Conservation (phyloP, 2,797 vertebrate genomes). For the Lophotriccus pileatus region DNA sequence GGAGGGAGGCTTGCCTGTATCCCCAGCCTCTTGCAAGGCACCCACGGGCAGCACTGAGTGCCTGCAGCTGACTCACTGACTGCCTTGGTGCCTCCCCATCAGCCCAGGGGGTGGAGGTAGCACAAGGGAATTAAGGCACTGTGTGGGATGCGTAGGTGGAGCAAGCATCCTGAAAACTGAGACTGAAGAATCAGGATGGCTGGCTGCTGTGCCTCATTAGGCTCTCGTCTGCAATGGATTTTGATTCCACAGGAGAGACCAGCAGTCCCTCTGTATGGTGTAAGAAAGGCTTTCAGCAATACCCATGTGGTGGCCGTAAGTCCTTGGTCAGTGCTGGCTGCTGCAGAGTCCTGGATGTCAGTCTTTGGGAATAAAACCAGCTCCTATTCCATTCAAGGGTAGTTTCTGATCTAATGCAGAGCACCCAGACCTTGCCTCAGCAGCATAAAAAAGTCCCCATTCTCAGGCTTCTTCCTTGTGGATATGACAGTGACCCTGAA, state of each 20-base stretch:
- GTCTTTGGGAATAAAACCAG: background rate
- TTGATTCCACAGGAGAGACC: background rate
- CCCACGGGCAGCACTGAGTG: background rate
- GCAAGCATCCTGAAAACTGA: background rate
- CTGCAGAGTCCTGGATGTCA: background rate
- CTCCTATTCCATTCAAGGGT: background rate
- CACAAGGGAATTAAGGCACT: background rate
- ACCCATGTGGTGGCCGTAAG: rapidly evolving
- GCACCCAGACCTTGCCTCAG: background rate
- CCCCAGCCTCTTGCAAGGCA: background rate
- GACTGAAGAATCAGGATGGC: background rate
- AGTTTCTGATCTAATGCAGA: background rate
- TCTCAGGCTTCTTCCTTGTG: background rate
- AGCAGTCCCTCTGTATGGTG: background rate
- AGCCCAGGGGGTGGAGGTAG: background rate
- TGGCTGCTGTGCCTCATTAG: background rate
- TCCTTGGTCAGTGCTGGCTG: background rate
- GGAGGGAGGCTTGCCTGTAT: background rate
- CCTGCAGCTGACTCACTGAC: background rate
- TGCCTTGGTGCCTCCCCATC: background rate
- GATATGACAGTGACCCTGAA: background rate
- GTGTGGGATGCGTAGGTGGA: background rate
- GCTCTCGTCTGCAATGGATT: background rate
- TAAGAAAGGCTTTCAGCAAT: background rate
- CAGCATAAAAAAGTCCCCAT: background rate